phyloP scores from a whole-genome alignment of 2,113 vertebrate species.

The Cromileptes altivelis region DNA sequence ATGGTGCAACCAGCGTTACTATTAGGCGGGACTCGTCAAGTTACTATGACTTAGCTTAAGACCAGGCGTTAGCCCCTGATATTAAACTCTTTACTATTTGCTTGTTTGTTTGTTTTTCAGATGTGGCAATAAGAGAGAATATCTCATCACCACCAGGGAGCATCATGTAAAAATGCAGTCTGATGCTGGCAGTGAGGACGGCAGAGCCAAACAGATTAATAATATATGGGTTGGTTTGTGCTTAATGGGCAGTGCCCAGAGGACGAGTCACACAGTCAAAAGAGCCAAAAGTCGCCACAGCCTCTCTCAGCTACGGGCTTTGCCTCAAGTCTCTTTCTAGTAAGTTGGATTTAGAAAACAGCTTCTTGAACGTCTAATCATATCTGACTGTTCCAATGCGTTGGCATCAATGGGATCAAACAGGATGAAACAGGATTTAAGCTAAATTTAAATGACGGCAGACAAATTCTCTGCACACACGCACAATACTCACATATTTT shows the following conservation, averaged over 20 bases:
- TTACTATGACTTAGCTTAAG: too few species aligned
- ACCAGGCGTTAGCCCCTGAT: not conserved
- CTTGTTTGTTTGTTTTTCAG: conserved; percentile 42
- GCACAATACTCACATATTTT: conserved; percentile 23
- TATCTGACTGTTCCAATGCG: conserved; percentile 38
- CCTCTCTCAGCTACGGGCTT: not conserved
- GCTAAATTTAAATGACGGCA: conserved; percentile 46
- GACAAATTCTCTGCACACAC: conserved; percentile 24
- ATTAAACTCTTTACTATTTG: conserved; percentile 17
- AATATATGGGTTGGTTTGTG: conserved; percentile 63
- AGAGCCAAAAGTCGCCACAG: conserved; percentile 25
- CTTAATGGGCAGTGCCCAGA: conserved; percentile 53
- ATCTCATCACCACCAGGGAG: conserved; percentile 56
- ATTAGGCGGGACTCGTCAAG: too few species aligned
- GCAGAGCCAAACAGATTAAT: conserved; percentile 62
- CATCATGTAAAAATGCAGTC: conserved; percentile 64
- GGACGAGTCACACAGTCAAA: conserved; percentile 39
- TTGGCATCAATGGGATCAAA: conserved; percentile 53
- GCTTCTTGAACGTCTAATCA: conserved; percentile 24
- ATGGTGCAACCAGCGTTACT: too few species aligned
- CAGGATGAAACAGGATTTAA: conserved; percentile 48
- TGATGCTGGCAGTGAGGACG: conserved; percentile 52
- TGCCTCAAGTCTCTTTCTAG: conserved; percentile 23
- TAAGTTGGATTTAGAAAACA: conserved; percentile 42
- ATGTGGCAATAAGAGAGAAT: conserved; percentile 49